Evolutionary conservation across 2,888 invertebrate species (phyloP).

Genomic region (Drosophila atroscutellata): DNA sequence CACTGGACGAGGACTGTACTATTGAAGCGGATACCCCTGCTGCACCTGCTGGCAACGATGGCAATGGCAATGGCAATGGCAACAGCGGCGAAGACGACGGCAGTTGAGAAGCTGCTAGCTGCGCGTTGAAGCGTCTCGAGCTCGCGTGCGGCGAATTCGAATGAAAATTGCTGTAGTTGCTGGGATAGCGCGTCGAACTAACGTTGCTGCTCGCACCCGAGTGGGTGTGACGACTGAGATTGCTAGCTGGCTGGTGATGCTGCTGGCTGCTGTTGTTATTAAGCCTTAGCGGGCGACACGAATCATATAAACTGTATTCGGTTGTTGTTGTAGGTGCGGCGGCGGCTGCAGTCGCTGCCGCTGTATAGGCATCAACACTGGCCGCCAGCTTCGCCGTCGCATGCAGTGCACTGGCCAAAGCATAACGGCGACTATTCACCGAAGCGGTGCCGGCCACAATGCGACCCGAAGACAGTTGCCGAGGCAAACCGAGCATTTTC

Average conservation of each 20-base stretch:
- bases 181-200: slow-evolving; percentile 68
- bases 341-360: slow-evolving; percentile 67
- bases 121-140: slow-evolving; percentile 73
- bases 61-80: slow-evolving; percentile 39
- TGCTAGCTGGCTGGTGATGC: slow-evolving; percentile 30
- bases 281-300: slow-evolving; percentile 82
- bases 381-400: slow-evolving; percentile 74
- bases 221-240: slow-evolving; percentile 60
- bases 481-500: slow-evolving; percentile 3
- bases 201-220: slow-evolving; percentile 62
- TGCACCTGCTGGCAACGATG: slow-evolving; percentile 26
- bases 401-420: slow-evolving; percentile 71
- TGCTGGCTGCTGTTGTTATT: slow-evolving; percentile 22
- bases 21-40: slow-evolving; percentile 40
- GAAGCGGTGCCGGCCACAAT: slow-evolving; percentile 27
- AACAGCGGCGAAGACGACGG: slow-evolving; percentile 44
- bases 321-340: slow-evolving; percentile 28
- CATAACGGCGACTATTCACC: slow-evolving; percentile 51
- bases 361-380: slow-evolving; percentile 76
- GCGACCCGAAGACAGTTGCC: slow-evolving; percentile 26
- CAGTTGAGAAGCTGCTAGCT: slow-evolving; percentile 37
- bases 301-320: slow-evolving; percentile 82
- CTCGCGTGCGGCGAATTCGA: slow-evolving; percentile 72
- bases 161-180: slow-evolving; percentile 66
- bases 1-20: slow-evolving; percentile 64